A percentile compares a stretch with the other conserved stretches of the same genome.
phyloP scores from a whole-genome alignment of 2,888 invertebrate genomes.

The Folsomia manolachei region DNA sequence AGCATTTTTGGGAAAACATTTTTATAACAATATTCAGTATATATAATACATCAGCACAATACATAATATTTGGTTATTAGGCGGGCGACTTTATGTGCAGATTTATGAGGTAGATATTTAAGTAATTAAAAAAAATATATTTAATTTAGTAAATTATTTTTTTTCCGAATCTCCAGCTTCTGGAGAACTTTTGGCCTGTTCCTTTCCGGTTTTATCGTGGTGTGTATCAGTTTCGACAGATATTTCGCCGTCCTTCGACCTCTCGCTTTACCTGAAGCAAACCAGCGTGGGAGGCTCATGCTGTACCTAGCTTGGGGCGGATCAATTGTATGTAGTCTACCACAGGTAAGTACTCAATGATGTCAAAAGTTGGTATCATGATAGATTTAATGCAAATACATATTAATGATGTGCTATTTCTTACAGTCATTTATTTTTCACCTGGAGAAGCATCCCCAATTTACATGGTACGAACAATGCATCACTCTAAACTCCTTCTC shows the following conservation, averaged over 20 bases:
- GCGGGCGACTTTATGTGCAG: slow-evolving; percentile 80
- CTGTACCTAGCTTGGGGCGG: slow-evolving; percentile 74
- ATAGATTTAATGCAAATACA: neutral
- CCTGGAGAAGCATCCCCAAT: slow-evolving; percentile 76
- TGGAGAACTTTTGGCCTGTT: slow-evolving; percentile 82
- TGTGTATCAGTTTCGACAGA: slow-evolving; percentile 85
- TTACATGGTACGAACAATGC: slow-evolving; percentile 84
- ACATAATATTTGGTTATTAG: too few relatives aligned
- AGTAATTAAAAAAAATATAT: neutral
- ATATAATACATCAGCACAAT: too few relatives aligned
- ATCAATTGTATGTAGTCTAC: slow-evolving; percentile 75
- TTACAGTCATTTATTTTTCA: slow-evolving; percentile 78
- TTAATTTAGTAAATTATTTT: neutral
- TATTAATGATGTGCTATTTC: too few relatives aligned
- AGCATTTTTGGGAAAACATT: too few relatives aligned
- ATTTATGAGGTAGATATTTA: too few relatives aligned
- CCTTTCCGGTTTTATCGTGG: slow-evolving; percentile 80
- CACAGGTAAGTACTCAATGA: slow-evolving; percentile 84
- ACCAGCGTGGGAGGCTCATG: slow-evolving; percentile 72
- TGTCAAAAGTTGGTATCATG: too few relatives aligned
- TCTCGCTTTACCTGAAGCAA: slow-evolving; percentile 65
- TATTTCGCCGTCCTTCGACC: slow-evolving; percentile 84
- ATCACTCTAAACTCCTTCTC: slow-evolving; percentile 80
- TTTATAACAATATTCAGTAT: too few relatives aligned
- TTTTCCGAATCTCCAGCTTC: slow-evolving; percentile 79